These are phyloP conservation scores for Sylvilagus floridanus DNA, from an alignment of 2,797 vertebrate species.

Conservation along the genomic window DNA sequence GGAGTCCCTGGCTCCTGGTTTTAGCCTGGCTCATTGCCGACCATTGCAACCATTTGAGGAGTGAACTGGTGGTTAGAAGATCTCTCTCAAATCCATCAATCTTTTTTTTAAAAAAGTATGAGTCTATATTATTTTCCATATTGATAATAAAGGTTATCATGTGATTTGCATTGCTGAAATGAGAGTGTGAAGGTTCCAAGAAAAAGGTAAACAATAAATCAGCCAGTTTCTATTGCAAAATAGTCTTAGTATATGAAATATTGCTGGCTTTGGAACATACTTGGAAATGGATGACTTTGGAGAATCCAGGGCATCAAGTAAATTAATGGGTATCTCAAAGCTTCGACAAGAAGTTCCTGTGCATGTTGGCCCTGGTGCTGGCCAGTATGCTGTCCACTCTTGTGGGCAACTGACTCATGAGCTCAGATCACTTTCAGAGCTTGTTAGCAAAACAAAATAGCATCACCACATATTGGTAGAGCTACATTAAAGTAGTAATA, in stretches of 20 bases:
- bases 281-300: not conserved
- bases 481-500: too few relatives aligned
- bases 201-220: not conserved
- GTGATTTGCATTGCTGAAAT: not conserved
- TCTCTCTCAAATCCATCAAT: too few relatives aligned
- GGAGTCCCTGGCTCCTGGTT: too few relatives aligned
- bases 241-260: not conserved
- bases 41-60: too few relatives aligned
- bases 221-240: not conserved
- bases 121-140: not conserved
- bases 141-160: not conserved
- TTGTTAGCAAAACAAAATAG: too few relatives aligned
- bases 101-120: not conserved
- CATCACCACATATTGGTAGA: too few relatives aligned
- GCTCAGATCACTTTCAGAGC: not conserved
- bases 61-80: too few relatives aligned
- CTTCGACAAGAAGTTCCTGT: not conserved
- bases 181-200: not conserved
- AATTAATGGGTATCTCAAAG: not conserved
- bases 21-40: too few relatives aligned
- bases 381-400: not conserved
- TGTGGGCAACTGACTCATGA: not conserved
- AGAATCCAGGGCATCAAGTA: slow-evolving; percentile 14
- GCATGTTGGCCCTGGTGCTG: not conserved
- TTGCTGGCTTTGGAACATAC: not conserved